Conservation (phyloP, 2,113 vertebrate species). For the Hemibagrus wyckioides region DNA sequence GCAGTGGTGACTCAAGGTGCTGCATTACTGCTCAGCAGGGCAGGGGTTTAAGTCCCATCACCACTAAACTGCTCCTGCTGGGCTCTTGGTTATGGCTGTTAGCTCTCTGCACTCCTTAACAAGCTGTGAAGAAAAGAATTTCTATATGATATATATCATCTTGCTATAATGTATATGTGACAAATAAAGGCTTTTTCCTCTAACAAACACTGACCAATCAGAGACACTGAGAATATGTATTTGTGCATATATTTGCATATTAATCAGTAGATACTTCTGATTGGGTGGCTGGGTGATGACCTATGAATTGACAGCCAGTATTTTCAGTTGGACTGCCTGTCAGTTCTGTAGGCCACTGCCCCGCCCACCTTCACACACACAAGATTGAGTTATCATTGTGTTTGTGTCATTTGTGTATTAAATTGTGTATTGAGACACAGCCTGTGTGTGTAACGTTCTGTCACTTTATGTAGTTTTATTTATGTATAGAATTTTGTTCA, state of each 20-base stretch:
- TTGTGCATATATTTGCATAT: background rate
- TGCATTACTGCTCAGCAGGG: too few species aligned
- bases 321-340: slow-evolving; percentile 72
- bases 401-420: background rate
- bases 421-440: background rate
- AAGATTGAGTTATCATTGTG: background rate
- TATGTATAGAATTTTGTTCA: background rate
- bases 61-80: too few species aligned
- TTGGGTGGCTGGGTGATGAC: slow-evolving; percentile 75
- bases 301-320: slow-evolving; percentile 85
- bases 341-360: slow-evolving; percentile 83
- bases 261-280: background rate
- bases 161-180: too few species aligned
- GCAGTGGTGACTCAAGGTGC: too few species aligned
- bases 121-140: too few species aligned
- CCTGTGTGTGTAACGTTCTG: background rate
- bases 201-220: background rate
- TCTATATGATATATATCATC: too few species aligned
- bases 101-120: too few species aligned
- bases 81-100: too few species aligned
- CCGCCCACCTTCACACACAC: slow-evolving; percentile 60
- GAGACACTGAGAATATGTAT: background rate
- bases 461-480: background rate
- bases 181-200: too few species aligned
- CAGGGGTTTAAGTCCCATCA: too few species aligned